Base-by-base conservation (phyloP, 2,888 invertebrate species). In the Chirona hameri region DNA sequence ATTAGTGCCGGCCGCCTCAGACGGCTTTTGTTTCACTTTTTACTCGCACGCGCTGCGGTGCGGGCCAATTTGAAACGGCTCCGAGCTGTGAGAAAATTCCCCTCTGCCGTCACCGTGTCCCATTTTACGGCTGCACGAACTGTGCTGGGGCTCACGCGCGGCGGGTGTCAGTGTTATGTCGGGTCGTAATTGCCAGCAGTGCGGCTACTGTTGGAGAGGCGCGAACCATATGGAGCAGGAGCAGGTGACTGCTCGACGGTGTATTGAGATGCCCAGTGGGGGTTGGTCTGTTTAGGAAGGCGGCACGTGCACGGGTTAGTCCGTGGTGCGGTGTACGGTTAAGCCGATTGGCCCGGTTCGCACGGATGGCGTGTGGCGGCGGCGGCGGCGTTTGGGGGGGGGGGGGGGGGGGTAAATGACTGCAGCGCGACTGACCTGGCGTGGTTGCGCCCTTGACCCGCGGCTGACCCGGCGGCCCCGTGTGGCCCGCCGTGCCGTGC, bases 21-120 rank as follows among this genome's bases (percentile, higher is more conserved):
- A 2, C 69, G 31, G 31, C 72, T 72, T 72, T 31, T 29, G 72
- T 72, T 72, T 72, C 72, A 29, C 72, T 72, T 31, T 72, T 72
- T 31, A 15, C 31, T 31, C 31, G 31, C 31, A 29, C 29, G 31
- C 18, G 72, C 31, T 15, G 29, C 10, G 31, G 27, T 31, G 72
- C 4, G 5, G 31, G 72, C 72, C 72, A 31, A 72, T 72, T 72
- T 31, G 72, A 69, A 31, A 14, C 29, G 31, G 72, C 18, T 5
- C 18, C 10, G 27, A 14, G 10, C 29, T 29, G 72, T 31, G 72
- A 65, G 65, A 65, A 29, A 29, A 31, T 27, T 12, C 10, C 29
- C 27, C 31, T 29, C 27, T 29, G 10, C 4, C 29, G 27, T 72
- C 29, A 14, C 31, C 14, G 31, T 31, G 10, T 29, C 31, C 27